A percentile compares a stretch with the other conserved stretches of the same genome.
Evolutionary conservation across 2,888 invertebrate species (phyloP).

Genomic region (Plagiodera versicolora): DNA sequence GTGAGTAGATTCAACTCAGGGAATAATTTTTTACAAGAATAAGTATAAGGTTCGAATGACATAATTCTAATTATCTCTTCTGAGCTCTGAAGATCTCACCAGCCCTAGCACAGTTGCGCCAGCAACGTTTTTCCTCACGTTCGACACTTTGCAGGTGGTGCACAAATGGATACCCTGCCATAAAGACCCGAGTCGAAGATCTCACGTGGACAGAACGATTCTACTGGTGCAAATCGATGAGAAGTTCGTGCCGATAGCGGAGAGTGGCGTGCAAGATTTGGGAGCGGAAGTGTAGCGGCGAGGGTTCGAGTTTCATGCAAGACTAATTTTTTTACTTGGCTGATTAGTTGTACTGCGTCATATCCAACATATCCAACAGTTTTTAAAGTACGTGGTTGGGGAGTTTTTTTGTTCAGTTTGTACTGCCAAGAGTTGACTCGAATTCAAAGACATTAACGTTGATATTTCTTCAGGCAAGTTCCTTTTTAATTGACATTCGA

Average conservation of each 20-base stretch:
- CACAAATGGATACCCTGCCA: slow-evolving; percentile 95
- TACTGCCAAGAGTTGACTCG: no score
- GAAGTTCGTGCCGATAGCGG: slow-evolving; percentile 90
- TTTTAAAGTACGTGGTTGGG: background rate
- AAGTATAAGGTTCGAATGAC: no score
- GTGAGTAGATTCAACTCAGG: no score
- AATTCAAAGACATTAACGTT: background rate
- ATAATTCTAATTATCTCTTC: no score
- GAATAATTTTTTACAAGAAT: no score
- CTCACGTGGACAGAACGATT: slow-evolving; percentile 90
- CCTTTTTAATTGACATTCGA: slow-evolving; percentile 3
- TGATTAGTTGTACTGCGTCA: background rate
- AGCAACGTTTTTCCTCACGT: no score
- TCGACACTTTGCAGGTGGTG: slow-evolving; percentile 64
- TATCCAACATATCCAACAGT: background rate
- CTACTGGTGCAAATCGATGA: slow-evolving; percentile 92
- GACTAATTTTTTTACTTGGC: background rate
- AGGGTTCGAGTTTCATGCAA: background rate
- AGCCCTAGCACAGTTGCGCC: no score
- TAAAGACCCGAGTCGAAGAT: slow-evolving; percentile 81
- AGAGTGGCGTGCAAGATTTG: slow-evolving; percentile 80
- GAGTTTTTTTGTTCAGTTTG: background rate
- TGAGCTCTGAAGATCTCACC: no score
- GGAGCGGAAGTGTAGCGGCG: slow-evolving; percentile 61
- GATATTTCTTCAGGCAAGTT: background rate